Base-by-base conservation (phyloP, 2,797 vertebrate genomes). In the Pangasius djambal region DNA sequence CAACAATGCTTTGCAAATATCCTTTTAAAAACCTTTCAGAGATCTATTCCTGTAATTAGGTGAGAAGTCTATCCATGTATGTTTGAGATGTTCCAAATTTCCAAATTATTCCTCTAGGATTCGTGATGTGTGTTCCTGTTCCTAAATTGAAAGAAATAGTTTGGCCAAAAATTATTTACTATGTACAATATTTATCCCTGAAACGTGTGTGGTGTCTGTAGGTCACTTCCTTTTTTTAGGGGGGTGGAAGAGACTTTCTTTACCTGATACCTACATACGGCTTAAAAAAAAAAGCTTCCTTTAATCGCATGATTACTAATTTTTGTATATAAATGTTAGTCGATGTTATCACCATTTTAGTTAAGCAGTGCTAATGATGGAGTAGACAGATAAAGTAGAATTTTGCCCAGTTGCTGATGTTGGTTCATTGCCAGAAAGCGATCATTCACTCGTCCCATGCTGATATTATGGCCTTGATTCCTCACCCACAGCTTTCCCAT, bases 1-100 rank as follows among this genome's bases (percentile, higher is more conserved):
- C 92, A 93, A 90, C 95, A 97, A 97, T 31, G 95, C 95, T 1
- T 95, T 98, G 87, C 98, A 99, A 91, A 99, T 99, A 99, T 99
- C 98, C 97, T 98, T 96, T 28, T 13, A 67, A 87, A 81, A 65
- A 50, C 1, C 0, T 12, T 82, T 83, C 1, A 82, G 31, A 37
- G 37, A 25, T 59, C 25, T 59, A 2, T 22, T 57, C 9, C 6
- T 59, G 10, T 40, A 86, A 1, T 25, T 37, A 0, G 16, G 0
- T 55, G 50, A 34, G 28, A 55, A 55, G 44, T 55, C 28, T 79
- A 7, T 31, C 28, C 8, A 3, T 55, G 15, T 81, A 15, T 2
- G 13, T 59, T 59, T 59, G 7, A 55, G 31, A 20, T 79, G 52
- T 40, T n/a, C n/a, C n/a, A n/a, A n/a, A 59, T 4, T 81, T 31